Evolutionary conservation across 1,140 invertebrate genomes (phyloP), one percentile per base, ranked within the genome.

Genomic region (Aphelinus atriplicis): DNA sequence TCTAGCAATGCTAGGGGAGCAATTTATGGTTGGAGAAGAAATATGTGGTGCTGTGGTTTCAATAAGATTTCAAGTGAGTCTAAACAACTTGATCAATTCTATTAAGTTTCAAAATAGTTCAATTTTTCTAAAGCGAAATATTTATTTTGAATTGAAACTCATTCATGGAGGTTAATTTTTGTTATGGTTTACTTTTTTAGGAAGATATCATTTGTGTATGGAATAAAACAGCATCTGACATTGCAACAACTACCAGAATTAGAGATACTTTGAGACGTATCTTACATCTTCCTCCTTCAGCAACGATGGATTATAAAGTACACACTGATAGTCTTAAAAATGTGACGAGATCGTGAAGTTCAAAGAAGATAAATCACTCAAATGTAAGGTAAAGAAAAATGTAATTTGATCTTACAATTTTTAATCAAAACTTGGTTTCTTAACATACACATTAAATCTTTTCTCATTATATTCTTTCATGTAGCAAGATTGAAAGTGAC

Each of bases 1-100:
- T 80, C 92, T 99, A 89, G 98, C 98, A 70, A 98, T 99, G 93
- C 89, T 97, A 78, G 96, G 97, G 9, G 98, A 99, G 89, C 98
- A 99, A 90, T 99, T 99, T 91, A 96, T 98, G 92, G 97, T 99
- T 4, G 97, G 97, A 6, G 95, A 98, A 79, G 98, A 99, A 90
- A 97, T 99, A 78, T 99, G 98, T 90, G 98, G 98, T 2, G 95
- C 97, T 76, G 98, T 99, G 66, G 93, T 99, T 78, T 98, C 97
- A 63, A 93, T 98, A 80, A 91, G 96, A 81, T 97, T 94, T 89
- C 95, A 96, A 91, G 95, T 96, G 87, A 84, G 70, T 67, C 56
- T 64, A 61, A 10, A 47, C 42, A 26, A 26, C 2, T 51, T 53
- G 26, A 26, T 26, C 51, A 53, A 6, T 53, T 53, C 51, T 53